Percentiles rank a stretch among this genome's conserved stretches.
Conservation (phyloP, 2,888 invertebrate species). For the Ophonus ardosiacus region DNA sequence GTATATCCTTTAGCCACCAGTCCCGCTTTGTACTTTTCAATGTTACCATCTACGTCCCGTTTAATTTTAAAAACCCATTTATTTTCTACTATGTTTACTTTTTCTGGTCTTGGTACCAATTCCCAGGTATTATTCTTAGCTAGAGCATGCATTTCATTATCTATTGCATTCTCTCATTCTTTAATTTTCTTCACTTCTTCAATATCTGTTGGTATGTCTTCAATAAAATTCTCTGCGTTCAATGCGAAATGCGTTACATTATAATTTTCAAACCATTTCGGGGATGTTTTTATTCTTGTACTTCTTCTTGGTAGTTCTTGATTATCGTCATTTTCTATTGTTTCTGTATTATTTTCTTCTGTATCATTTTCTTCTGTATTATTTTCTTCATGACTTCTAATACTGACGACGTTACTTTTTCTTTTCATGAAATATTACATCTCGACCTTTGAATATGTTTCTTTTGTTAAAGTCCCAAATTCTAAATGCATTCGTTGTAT, state of each 20-base stretch:
- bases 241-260: neutral
- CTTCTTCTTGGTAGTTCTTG: neutral
- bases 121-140: neutral
- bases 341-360: neutral
- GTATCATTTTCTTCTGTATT: neutral
- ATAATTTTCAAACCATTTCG: neutral
- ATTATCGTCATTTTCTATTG: neutral
- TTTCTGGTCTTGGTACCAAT: neutral
- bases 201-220: neutral
- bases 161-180: neutral
- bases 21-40: neutral
- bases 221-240: neutral
- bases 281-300: neutral
- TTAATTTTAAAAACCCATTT: slow-evolving; percentile 1
- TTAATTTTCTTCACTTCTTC: neutral
- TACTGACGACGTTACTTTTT: neutral
- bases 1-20: neutral
- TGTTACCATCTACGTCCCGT: neutral
- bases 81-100: neutral
- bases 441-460: neutral
- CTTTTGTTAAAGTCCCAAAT: neutral
- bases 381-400: neutral
- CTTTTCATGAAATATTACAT: neutral
- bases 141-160: neutral
- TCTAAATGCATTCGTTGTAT: neutral